Evolutionary conservation across 2,113 vertebrate species (phyloP).

Genomic region (Gavia stellata): DNA sequence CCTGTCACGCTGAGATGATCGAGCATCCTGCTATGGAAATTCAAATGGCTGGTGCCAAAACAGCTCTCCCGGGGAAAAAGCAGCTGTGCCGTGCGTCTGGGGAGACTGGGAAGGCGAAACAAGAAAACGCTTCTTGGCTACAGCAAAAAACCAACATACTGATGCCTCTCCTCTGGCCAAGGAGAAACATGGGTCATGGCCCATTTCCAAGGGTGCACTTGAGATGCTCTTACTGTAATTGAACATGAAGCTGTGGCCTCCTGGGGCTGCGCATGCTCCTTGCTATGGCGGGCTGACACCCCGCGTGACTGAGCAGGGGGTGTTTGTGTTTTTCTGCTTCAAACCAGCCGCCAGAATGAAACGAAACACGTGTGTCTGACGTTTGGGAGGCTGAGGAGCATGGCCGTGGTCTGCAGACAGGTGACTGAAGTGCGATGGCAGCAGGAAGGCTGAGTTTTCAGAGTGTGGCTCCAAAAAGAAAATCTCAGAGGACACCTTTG

Average conservation of each 20-base stretch:
- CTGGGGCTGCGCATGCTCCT: rapidly evolving
- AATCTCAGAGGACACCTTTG: not conserved
- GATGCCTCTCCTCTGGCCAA: not conserved
- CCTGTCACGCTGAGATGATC: not conserved
- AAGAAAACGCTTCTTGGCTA: not conserved
- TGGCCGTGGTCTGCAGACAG: not conserved
- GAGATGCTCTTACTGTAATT: not conserved
- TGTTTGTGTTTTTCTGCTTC: not conserved
- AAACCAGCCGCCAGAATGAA: not conserved
- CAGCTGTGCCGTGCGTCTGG: rapidly evolving
- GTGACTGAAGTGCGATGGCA: not conserved
- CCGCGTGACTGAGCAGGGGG: not conserved
- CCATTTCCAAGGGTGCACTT: not conserved
- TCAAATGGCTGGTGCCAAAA: rapidly evolving
- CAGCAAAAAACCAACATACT: not conserved
- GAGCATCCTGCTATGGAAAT: not conserved
- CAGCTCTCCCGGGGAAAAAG: rapidly evolving
- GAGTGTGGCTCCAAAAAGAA: not conserved
- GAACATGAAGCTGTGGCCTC: not conserved
- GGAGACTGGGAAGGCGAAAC: not conserved
- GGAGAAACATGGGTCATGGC: not conserved
- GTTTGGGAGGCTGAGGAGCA: not conserved
- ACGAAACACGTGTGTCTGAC: rapidly evolving
- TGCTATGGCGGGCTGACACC: rapidly evolving
- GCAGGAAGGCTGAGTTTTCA: not conserved